phyloP scores from a whole-genome alignment of 2,113 vertebrate genomes.

The Nyctibius bracteatus region DNA sequence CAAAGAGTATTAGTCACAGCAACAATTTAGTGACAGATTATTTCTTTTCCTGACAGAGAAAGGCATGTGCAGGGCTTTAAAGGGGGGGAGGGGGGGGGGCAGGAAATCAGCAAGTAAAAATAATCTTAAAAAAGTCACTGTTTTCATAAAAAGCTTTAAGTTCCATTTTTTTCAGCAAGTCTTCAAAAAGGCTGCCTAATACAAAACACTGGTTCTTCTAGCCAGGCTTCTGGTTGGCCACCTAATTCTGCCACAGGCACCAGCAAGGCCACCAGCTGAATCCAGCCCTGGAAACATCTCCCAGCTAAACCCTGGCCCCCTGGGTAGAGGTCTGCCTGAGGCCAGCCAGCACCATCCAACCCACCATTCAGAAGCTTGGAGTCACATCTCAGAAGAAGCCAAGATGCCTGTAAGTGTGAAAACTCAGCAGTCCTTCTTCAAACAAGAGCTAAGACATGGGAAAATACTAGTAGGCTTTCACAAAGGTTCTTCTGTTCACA shows the following conservation, averaged over 20 bases:
- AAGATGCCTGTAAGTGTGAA: not conserved
- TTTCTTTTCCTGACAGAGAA: conserved; percentile 30
- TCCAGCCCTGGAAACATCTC: not conserved
- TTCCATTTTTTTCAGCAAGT: not conserved
- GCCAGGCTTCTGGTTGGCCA: not conserved
- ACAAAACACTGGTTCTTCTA: not conserved
- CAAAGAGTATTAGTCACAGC: conserved; percentile 32
- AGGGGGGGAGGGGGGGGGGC: too few species aligned
- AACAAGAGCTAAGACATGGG: not conserved
- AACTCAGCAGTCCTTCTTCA: not conserved
- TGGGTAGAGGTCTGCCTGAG: accelerated
- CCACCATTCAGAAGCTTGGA: not conserved
- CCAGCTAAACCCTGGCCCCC: not conserved
- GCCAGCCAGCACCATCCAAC: not conserved
- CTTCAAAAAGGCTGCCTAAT: not conserved
- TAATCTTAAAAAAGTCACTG: not conserved
- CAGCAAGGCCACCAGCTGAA: not conserved
- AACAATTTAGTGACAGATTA: conserved; percentile 15
- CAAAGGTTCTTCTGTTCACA: not conserved
- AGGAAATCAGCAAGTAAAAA: not conserved
- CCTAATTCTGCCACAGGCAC: not conserved
- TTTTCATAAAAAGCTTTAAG: not conserved
- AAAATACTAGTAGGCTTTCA: not conserved
- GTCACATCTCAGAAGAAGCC: not conserved
- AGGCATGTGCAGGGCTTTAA: not conserved